A percentile compares a stretch with the other conserved stretches of the same genome.
These are phyloP conservation scores for Phenganax marumi DNA, from an alignment of 92 coral and sea anemone genomes.

Conservation along the genomic window DNA sequence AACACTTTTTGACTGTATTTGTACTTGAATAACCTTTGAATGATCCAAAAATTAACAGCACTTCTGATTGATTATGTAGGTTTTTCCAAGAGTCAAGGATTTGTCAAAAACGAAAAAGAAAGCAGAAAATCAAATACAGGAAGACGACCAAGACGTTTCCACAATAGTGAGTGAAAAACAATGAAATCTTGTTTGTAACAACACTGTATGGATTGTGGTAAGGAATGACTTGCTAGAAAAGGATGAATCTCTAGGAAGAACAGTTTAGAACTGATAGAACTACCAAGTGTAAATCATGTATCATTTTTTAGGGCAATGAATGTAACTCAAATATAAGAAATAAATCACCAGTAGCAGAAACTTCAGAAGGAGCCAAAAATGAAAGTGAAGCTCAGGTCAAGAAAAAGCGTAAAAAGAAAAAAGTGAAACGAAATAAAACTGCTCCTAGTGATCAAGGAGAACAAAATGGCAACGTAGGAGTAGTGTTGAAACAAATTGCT, in stretches of 20 bases:
- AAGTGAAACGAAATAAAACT: conserved; percentile 58
- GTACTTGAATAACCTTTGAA: not conserved
- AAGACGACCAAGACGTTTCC: not conserved
- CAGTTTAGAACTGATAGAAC: too few species aligned
- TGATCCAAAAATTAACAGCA: not conserved
- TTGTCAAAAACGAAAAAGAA: conserved; percentile 28
- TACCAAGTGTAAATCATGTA: not conserved
- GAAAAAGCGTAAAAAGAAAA: conserved; percentile 76
- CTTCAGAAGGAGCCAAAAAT: conserved; percentile 29
- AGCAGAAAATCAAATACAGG: not conserved
- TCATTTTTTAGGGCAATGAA: not conserved
- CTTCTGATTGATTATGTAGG: not conserved
- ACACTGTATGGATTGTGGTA: too few species aligned
- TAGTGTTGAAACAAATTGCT: conserved; percentile 56
- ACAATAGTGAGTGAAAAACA: too few species aligned
- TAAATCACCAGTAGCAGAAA: not conserved
- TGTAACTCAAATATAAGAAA: not conserved
- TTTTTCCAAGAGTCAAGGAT: conserved; percentile 14
- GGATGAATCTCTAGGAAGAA: too few species aligned
- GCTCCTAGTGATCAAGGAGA: conserved; percentile 63
- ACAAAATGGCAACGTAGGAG: not conserved
- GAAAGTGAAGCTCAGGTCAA: conserved; percentile 55
- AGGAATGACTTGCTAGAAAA: conserved; percentile 1
- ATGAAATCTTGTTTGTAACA: too few species aligned
- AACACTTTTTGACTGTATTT: not conserved